Conservation (phyloP, 37 sponge, comb jelly and placozoan species). For the Aplysina aerophoba region DNA sequence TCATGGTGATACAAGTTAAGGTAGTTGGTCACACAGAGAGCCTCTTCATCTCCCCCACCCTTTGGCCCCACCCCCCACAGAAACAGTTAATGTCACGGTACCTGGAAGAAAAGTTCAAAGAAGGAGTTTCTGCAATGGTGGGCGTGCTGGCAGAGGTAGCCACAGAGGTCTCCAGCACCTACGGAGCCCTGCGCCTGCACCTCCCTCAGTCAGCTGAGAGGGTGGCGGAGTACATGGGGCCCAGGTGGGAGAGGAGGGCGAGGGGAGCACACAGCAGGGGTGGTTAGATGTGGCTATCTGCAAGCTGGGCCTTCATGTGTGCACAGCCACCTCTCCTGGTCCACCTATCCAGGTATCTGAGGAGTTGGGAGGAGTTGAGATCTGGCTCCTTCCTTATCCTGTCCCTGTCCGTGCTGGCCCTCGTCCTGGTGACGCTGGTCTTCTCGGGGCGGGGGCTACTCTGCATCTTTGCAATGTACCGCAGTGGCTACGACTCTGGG, state of each 20-base stretch:
- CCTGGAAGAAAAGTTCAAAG: not conserved
- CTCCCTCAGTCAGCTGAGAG: constrained; percentile 34
- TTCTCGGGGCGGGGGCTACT: constrained; percentile 51
- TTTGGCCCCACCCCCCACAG: not conserved
- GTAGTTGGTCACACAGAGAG: not conserved
- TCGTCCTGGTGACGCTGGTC: constrained; percentile 41
- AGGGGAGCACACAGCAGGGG: not conserved
- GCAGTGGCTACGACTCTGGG: constrained; percentile 40
- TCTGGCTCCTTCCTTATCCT: constrained; percentile 37
- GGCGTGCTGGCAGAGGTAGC: not conserved
- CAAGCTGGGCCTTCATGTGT: too few species aligned
- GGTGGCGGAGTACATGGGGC: constrained; percentile 39
- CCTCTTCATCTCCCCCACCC: not conserved
- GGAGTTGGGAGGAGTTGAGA: constrained; percentile 55
- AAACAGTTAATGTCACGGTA: not conserved
- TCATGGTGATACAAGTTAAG: not conserved
- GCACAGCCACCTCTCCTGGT: not conserved
- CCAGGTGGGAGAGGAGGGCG: constrained; percentile 23
- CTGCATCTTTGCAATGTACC: constrained; percentile 41
- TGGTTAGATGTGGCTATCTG: too few species aligned
- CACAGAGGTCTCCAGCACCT: not conserved
- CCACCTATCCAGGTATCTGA: constrained; percentile 34
- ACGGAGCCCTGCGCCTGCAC: constrained; percentile 28
- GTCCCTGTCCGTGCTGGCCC: constrained; percentile 30
- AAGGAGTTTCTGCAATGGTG: not conserved